Percentiles rank a stretch among this genome's conserved stretches.
phyloP scores from a whole-genome alignment of 2,113 vertebrate species.

The Sigmodon hispidus region DNA sequence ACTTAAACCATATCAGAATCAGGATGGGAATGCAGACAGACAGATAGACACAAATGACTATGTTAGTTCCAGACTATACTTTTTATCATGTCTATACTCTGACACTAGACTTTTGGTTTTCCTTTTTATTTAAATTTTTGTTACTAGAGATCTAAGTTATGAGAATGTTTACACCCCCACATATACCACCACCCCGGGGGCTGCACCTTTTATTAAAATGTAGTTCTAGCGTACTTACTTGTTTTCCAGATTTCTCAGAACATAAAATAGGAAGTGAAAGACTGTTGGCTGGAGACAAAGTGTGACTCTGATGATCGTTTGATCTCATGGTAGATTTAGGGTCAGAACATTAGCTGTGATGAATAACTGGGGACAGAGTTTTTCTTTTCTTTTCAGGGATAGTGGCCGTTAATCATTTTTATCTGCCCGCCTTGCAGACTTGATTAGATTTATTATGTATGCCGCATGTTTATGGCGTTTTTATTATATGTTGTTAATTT shows the following conservation, averaged over 20 bases:
- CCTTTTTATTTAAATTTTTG: slow-evolving; percentile 66
- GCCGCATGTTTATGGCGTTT: slow-evolving; percentile 88
- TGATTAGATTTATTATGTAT: slow-evolving; percentile 88
- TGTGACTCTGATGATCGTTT: slow-evolving; percentile 80
- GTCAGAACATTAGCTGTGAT: slow-evolving; percentile 78
- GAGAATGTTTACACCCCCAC: slow-evolving; percentile 34
- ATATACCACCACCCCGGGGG: slow-evolving; percentile 4
- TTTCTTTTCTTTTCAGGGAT: slow-evolving; percentile 85
- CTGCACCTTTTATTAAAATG: slow-evolving; percentile 59
- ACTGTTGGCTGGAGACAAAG: slow-evolving; percentile 69
- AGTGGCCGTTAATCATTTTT: slow-evolving; percentile 87
- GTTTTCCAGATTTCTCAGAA: slow-evolving; percentile 78
- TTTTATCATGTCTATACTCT: slow-evolving; percentile 47
- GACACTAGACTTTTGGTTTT: slow-evolving; percentile 69
- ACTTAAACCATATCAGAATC: slow-evolving; percentile 78
- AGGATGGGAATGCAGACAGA: slow-evolving; percentile 77
- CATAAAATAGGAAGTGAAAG: slow-evolving; percentile 75
- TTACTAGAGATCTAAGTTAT: slow-evolving; percentile 78
- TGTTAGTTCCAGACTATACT: slow-evolving; percentile 68
- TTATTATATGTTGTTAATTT: slow-evolving; percentile 90
- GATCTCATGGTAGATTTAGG: slow-evolving; percentile 84
- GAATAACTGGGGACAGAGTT: slow-evolving; percentile 79
- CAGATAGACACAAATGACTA: slow-evolving; percentile 79
- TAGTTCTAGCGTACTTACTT: slow-evolving; percentile 43
- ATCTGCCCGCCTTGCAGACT: slow-evolving; percentile 84